Evolutionary conservation across 2,797 vertebrate genomes (phyloP), one percentile per base, ranked within the genome.

Genomic region (Sebastes matsubarae): DNA sequence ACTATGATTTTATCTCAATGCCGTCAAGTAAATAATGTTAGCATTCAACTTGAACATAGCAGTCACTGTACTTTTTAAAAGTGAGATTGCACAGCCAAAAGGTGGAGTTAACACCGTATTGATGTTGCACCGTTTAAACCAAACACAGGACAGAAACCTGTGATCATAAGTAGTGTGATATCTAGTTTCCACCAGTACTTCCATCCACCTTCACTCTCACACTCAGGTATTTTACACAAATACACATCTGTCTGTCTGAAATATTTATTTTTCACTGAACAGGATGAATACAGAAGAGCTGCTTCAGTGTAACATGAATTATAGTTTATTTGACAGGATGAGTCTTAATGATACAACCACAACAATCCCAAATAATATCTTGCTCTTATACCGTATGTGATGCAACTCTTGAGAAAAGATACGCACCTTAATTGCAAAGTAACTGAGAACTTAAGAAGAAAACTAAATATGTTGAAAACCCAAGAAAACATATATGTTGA

Each of bases 301-400:
- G 36, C 61, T 64, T 58, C 5, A 69, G 32, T 73, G 80, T 38
- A 75, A 86, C 64, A 77, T 32, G 27, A 13, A 34, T 20, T 22
- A 14, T 10, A 76, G 16, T 27, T 30, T 52, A 60, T 75, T 57
- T 60, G 36, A 50, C 64, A 71, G 42, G 9, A 70, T 12, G 14
- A 75, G 52, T 34, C 59, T 6, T 11, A 55, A 52, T n/a, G 54
- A 30, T 66, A 42, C 66, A 75, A 71, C 63, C 55, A 74, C 64
- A 46, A 32, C 16, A 75, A 54, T 32, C 14, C 14, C 16, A 30
- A 27, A 75, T 30, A 52, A 71, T 25, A 55, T 32, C 60, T 65
- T 18, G 1, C n/a, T 57, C 2, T 11, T 27, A 11, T 14, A 63
- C 24, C 16, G 20, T 30, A 13, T 20, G 38, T 24, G 20, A 13